Evolutionary conservation across 2,113 vertebrate genomes (phyloP).

Genomic region (Enhydra lutris): DNA sequence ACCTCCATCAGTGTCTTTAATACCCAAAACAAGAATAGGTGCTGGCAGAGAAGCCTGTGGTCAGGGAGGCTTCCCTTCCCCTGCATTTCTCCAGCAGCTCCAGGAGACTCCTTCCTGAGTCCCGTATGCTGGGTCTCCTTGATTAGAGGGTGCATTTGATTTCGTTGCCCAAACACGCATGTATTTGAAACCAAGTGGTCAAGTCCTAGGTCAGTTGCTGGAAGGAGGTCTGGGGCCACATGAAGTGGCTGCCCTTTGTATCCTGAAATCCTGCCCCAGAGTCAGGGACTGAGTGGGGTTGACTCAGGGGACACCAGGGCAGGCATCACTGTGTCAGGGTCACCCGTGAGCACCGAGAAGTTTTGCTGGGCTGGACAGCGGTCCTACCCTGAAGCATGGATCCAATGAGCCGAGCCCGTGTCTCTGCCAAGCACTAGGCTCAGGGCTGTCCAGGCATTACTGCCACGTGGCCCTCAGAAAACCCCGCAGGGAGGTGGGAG

Average conservation of each 20-base stretch:
- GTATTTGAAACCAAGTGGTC: background rate
- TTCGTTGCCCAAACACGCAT: background rate
- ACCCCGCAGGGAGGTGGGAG: background rate
- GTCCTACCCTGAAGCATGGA: background rate
- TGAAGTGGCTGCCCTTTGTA: background rate
- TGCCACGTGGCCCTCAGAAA: background rate
- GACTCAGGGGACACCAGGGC: background rate
- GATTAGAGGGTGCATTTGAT: background rate
- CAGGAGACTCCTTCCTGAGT: background rate
- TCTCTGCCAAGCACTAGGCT: background rate
- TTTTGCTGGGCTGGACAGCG: background rate
- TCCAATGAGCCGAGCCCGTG: fast-evolving
- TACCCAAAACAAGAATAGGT: background rate
- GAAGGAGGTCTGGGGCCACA: fast-evolving
- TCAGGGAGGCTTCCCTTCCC: background rate
- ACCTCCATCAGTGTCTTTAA: background rate
- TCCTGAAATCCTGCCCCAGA: background rate
- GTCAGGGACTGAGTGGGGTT: background rate
- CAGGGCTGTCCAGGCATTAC: background rate
- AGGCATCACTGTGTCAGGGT: background rate
- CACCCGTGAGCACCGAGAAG: background rate
- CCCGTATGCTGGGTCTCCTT: background rate
- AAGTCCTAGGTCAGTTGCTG: background rate
- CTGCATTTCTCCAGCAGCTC: background rate
- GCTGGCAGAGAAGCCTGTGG: no score